phyloP scores from a whole-genome alignment of 2,888 invertebrate genomes.

The Troides aeacus region DNA sequence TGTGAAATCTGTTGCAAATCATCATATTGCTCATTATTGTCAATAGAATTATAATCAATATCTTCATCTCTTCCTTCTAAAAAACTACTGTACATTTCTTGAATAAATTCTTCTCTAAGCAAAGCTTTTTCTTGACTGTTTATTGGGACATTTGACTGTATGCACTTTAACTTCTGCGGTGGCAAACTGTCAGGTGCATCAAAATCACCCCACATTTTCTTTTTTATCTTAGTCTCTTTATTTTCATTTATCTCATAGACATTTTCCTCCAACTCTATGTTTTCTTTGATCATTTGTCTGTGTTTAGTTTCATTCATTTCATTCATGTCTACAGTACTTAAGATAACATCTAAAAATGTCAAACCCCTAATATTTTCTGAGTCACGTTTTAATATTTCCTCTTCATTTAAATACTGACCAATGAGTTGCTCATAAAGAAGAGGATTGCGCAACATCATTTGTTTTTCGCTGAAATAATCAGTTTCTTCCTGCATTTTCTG shows the following conservation, averaged over 20 bases:
- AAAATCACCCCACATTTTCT: slow-evolving; percentile 74
- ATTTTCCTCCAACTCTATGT: slow-evolving; percentile 58
- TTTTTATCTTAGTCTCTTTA: slow-evolving; percentile 37
- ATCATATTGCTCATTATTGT: slow-evolving; percentile 90
- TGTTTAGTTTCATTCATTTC: slow-evolving; percentile 82
- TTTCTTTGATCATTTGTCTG: slow-evolving; percentile 81
- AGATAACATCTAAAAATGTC: slow-evolving; percentile 87
- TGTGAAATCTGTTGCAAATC: slow-evolving; percentile 82
- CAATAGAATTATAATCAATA: slow-evolving; percentile 91
- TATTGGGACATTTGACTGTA: slow-evolving; percentile 61
- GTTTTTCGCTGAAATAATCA: slow-evolving; percentile 92
- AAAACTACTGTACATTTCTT: slow-evolving; percentile 92
- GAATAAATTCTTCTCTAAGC: slow-evolving; percentile 89
- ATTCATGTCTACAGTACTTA: slow-evolving; percentile 90
- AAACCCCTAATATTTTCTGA: slow-evolving; percentile 77
- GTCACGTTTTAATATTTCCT: slow-evolving; percentile 85
- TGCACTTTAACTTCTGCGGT: slow-evolving; percentile 49
- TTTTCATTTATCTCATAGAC: slow-evolving; percentile 40
- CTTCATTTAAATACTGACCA: slow-evolving; percentile 90
- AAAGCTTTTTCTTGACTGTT: slow-evolving; percentile 82
- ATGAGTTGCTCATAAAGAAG: slow-evolving; percentile 93
- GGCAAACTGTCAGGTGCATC: slow-evolving; percentile 64
- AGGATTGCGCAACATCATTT: slow-evolving; percentile 96
- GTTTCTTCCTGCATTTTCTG: slow-evolving; percentile 84
- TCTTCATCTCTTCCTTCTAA: slow-evolving; percentile 89